Conservation (phyloP, 30 jellyfish, hydroid and myxozoan species). For the Chrysaora quinquecirrha region DNA sequence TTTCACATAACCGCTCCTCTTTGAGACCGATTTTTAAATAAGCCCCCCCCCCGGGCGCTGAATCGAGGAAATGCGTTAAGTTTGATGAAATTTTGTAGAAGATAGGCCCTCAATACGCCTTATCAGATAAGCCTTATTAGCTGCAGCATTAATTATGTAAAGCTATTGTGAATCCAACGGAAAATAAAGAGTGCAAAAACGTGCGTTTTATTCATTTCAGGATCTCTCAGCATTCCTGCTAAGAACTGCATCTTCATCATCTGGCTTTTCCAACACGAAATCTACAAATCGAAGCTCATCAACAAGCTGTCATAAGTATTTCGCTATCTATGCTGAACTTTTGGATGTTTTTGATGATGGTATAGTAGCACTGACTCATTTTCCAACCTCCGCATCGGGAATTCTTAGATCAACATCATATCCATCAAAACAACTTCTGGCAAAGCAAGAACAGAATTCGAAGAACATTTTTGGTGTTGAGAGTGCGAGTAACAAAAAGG, state of each 20-base stretch:
- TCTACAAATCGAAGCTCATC: not conserved
- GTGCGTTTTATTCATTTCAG: too few species aligned
- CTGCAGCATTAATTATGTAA: too few species aligned
- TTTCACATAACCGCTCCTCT: too few species aligned
- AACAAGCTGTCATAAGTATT: not conserved
- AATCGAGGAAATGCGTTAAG: too few species aligned
- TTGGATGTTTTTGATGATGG: not conserved
- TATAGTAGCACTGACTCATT: not conserved
- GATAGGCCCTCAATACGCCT: too few species aligned
- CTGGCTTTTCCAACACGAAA: not conserved
- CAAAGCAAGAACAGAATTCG: not conserved
- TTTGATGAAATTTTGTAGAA: too few species aligned
- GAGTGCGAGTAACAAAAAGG: not conserved
- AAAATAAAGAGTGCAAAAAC: too few species aligned
- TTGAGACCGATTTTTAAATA: too few species aligned
- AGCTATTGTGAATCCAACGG: too few species aligned
- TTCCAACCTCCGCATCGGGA: not conserved
- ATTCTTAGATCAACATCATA: not conserved
- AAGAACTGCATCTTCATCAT: not conserved
- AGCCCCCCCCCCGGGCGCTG: too few species aligned
- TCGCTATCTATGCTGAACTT: not conserved
- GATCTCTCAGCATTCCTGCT: not conserved
- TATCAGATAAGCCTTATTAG: too few species aligned
- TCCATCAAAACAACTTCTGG: not conserved
- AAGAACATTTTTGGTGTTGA: not conserved